These are phyloP conservation scores for Zhuqinia jingwanae DNA, from an alignment of 2,888 invertebrate genomes.

Conservation along the genomic window DNA sequence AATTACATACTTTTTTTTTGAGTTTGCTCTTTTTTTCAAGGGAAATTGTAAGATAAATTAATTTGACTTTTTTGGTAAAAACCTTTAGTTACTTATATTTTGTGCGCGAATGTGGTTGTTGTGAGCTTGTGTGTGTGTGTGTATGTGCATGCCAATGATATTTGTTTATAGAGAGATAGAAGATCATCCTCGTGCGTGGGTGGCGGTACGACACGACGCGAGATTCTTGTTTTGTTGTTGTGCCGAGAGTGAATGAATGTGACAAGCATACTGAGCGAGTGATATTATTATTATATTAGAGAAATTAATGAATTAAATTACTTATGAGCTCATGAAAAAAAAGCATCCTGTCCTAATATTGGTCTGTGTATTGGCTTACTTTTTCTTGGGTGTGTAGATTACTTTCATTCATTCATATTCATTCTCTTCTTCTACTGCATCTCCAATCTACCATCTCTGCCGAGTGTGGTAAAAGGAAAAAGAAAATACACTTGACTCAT, in stretches of 20 bases:
- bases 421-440: background rate
- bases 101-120: no score
- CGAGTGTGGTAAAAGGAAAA: no score
- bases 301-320: slow-evolving; percentile 21
- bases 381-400: background rate
- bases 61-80: background rate
- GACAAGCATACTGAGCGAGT: background rate
- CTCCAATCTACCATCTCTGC: no score
- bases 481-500: slow-evolving; percentile 2
- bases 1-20: background rate
- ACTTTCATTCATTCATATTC: background rate
- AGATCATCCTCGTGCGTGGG: slow-evolving; percentile 10
- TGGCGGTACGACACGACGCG: background rate
- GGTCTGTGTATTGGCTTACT: background rate
- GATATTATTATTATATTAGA: no score
- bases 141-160: background rate
- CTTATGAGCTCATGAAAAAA: background rate
- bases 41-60: no score
- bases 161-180: no score
- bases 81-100: no score
- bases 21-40: background rate
- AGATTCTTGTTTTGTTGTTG: background rate
- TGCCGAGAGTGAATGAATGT: background rate
- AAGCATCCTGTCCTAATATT: background rate
- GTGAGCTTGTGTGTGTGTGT: background rate